Percentiles rank a stretch among this genome's conserved stretches.
Evolutionary conservation across 2,113 vertebrate genomes (phyloP).

Genomic region (Argyrosomus japonicus): DNA sequence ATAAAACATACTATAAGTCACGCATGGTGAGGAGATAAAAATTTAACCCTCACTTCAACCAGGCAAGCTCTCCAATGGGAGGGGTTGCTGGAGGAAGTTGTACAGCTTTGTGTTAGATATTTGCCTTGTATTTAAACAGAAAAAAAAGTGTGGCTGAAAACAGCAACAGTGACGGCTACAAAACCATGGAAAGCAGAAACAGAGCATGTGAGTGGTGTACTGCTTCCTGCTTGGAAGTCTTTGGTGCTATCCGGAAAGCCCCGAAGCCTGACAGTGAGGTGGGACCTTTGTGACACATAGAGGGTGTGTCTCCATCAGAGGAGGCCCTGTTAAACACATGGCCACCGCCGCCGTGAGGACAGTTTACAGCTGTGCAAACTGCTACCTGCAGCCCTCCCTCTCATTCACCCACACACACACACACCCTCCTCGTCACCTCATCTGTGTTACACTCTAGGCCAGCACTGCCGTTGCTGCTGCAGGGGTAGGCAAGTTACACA

Average conservation of each 20-base stretch:
- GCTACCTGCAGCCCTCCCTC: constrained; percentile 49
- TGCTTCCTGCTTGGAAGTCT: constrained; percentile 57
- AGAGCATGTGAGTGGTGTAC: not conserved
- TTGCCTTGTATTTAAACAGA: not conserved
- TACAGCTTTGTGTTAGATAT: constrained; percentile 4
- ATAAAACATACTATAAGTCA: constrained; percentile 20
- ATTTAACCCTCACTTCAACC: constrained; percentile 13
- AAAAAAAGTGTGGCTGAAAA: not conserved
- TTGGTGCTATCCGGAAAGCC: constrained; percentile 40
- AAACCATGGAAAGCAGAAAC: constrained; percentile 25
- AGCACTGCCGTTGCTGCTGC: not conserved
- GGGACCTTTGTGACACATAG: constrained; percentile 42
- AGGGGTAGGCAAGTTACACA: not conserved
- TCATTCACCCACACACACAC: constrained; percentile 1
- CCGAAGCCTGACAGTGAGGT: constrained; percentile 32
- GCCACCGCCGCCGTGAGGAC: not conserved
- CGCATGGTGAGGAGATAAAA: constrained; percentile 6
- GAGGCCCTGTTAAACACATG: constrained; percentile 42
- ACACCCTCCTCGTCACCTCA: constrained; percentile 5
- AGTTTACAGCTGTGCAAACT: constrained; percentile 73
- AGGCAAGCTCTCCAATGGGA: not conserved
- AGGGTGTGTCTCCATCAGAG: constrained; percentile 36
- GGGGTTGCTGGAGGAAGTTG: too few relatives aligned
- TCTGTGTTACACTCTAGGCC: not conserved
- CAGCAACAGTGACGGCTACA: not conserved